Evolutionary conservation across 1,140 invertebrate genomes (phyloP), one percentile per base, ranked within the genome.

Genomic region (Leptinotarsa undecemlineata): DNA sequence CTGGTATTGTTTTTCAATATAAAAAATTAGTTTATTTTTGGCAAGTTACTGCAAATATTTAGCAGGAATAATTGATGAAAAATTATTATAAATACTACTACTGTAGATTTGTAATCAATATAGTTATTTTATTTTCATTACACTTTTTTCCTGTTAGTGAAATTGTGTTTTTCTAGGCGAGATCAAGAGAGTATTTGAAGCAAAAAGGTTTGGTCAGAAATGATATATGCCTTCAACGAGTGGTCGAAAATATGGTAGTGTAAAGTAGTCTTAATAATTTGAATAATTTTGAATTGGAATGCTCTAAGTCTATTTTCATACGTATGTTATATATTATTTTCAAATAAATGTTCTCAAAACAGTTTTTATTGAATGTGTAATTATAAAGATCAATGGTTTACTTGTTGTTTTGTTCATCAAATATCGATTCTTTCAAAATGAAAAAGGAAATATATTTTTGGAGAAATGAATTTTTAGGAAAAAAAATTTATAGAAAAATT

Each of bases 151-250:
- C 11, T 42, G 8, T 42, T 42, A 11, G 8, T 42, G 33, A 42
- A 42, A 42, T 42, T 42, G 33, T 33, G 33, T 79, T 26, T 61
- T 68, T 68, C 8, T 47, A 79, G 78, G 51, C 23, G 1, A 74
- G 60, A 21, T 76, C 78, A 6, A 77, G 66, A 72, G 68, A 74
- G n/a, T 80, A 80, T 69, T 68, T 80, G 47, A 69, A 73, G 74
- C 73, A 66, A 19, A 60, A 66, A 67, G 73, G 68, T 57, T 19
- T 70, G 17, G 68, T 48, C 14, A 48, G 21, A 33, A 47, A 73
- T 70, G 70, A 76, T 26, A 48, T 33, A 15, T 33, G 68, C 6
- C 48, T 79, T 48, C 76, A 79, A 42, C 42, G 71, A 48, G 26
- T 79, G 60, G 72, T 77, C 21, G 69, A 77, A 26, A 77, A 77